Evolutionary conservation across 1,140 invertebrate species (phyloP).

Genomic region (Rhynchophorus ferrugineus): DNA sequence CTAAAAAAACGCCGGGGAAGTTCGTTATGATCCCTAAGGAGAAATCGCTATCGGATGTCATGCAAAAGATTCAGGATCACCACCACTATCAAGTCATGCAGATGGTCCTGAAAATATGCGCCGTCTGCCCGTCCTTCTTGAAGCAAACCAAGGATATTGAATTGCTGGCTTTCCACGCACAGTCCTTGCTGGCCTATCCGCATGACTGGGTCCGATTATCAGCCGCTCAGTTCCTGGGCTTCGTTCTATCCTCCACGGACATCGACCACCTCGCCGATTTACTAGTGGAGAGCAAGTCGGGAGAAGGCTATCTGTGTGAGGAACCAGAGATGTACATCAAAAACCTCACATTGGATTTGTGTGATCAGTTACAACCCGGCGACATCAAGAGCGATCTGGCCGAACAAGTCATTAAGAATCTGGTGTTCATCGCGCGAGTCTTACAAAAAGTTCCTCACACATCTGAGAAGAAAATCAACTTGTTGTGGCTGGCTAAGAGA

Average conservation of each 20-base stretch:
- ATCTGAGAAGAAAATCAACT: slow-evolving; percentile 40
- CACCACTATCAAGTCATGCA: slow-evolving; percentile 64
- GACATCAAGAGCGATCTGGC: slow-evolving; percentile 50
- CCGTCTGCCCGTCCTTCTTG: slow-evolving; percentile 47
- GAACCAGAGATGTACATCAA: slow-evolving; percentile 53
- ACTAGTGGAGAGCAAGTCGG: slow-evolving; percentile 40
- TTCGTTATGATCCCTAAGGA: slow-evolving; percentile 37
- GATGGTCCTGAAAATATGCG: slow-evolving; percentile 54
- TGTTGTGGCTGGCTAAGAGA: slow-evolving; percentile 62
- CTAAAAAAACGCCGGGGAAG: slow-evolving; percentile 34
- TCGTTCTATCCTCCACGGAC: slow-evolving; percentile 58
- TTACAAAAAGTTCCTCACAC: slow-evolving; percentile 46
- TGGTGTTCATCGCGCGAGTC: slow-evolving; percentile 60
- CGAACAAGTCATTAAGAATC: slow-evolving; percentile 64
- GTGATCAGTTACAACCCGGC: slow-evolving; percentile 61
- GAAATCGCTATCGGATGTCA: slow-evolving; percentile 35
- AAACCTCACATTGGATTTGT: slow-evolving; percentile 62
- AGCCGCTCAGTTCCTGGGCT: slow-evolving; percentile 64
- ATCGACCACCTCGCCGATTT: slow-evolving; percentile 49
- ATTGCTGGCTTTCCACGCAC: slow-evolving; percentile 44
- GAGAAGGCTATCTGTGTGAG: slow-evolving; percentile 53
- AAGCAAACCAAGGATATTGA: slow-evolving; percentile 30
- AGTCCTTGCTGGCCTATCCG: slow-evolving; percentile 50
- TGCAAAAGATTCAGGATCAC: slow-evolving; percentile 53
- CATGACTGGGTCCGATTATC: slow-evolving; percentile 70